A percentile compares a stretch with the other conserved stretches of the same genome.
These are phyloP conservation scores for Graphium colonna DNA, from an alignment of 2,888 invertebrate genomes.

Conservation along the genomic window DNA sequence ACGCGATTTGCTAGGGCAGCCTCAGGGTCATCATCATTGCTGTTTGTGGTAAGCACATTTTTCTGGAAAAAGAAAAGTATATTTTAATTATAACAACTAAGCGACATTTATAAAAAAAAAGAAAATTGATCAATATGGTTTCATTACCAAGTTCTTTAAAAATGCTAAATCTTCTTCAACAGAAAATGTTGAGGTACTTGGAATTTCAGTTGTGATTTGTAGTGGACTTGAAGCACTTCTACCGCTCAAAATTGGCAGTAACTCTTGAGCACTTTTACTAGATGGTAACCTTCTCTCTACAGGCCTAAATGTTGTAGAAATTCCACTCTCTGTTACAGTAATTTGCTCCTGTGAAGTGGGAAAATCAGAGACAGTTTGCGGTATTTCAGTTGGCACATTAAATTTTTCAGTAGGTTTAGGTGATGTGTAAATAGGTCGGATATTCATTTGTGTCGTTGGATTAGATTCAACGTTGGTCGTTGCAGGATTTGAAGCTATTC, in stretches of 20 bases:
- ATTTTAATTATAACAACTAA: neutral
- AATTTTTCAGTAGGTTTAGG: conserved; percentile 43
- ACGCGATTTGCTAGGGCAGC: conserved; percentile 74
- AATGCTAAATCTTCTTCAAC: conserved; percentile 80
- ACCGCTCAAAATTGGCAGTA: conserved; percentile 39
- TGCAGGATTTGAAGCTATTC: conserved; percentile 62
- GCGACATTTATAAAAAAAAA: too few relatives aligned
- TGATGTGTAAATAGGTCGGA: conserved; percentile 57
- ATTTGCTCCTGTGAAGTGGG: conserved; percentile 53
- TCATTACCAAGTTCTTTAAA: conserved; percentile 80
- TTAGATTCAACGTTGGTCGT: conserved; percentile 59
- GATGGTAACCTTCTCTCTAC: conserved; percentile 47
- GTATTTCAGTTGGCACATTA: conserved; percentile 39
- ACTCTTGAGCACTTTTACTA: conserved; percentile 44
- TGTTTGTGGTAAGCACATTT: conserved; percentile 63
- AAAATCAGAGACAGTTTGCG: conserved; percentile 46
- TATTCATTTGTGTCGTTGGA: conserved; percentile 58
- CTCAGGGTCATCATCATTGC: conserved; percentile 63
- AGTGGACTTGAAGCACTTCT: conserved; percentile 41
- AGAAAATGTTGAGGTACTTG: conserved; percentile 70
- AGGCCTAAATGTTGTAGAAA: conserved; percentile 64
- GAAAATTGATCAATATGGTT: conserved; percentile 3
- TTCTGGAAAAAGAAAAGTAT: conserved; percentile 49
- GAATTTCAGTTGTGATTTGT: conserved; percentile 60
- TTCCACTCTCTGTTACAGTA: conserved; percentile 51